Percentiles rank a stretch among this genome's conserved stretches.
phyloP scores from a whole-genome alignment of 2,797 vertebrate species.

The Nyctalus aviator region DNA sequence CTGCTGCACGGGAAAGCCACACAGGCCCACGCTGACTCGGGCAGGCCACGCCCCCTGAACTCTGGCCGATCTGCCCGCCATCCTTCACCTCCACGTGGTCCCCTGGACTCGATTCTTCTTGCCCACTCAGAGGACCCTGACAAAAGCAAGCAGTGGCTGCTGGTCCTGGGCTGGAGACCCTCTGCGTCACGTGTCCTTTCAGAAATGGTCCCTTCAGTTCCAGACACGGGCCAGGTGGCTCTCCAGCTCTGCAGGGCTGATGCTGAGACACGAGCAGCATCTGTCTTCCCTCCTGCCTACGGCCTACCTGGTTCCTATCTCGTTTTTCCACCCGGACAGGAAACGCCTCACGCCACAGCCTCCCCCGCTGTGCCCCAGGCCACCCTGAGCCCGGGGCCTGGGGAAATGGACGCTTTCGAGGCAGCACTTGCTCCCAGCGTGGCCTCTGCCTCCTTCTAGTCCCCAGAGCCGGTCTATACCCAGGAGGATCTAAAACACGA shows the following conservation, averaged over 20 bases:
- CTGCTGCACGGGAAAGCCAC: background rate
- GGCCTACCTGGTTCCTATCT: background rate
- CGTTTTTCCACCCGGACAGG: background rate
- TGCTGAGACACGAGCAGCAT: background rate
- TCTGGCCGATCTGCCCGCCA: fast-evolving
- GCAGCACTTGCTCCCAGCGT: background rate
- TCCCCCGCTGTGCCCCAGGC: background rate
- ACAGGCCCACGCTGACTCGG: background rate
- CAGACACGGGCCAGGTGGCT: background rate
- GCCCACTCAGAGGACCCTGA: background rate
- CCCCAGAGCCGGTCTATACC: background rate
- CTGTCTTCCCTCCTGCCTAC: too few species aligned
- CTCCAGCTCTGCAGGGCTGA: background rate
- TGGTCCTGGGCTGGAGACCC: background rate
- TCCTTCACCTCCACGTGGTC: background rate
- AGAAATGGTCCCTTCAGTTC: background rate
- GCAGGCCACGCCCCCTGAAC: background rate
- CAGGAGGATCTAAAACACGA: background rate
- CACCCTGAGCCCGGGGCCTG: background rate
- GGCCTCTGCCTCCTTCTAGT: background rate
- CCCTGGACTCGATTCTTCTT: background rate
- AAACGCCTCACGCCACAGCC: background rate
- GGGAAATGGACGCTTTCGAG: background rate
- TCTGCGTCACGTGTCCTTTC: background rate
- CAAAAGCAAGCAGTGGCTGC: background rate